Conservation (phyloP, 2,113 vertebrate genomes). For the Cavia porcellus region DNA sequence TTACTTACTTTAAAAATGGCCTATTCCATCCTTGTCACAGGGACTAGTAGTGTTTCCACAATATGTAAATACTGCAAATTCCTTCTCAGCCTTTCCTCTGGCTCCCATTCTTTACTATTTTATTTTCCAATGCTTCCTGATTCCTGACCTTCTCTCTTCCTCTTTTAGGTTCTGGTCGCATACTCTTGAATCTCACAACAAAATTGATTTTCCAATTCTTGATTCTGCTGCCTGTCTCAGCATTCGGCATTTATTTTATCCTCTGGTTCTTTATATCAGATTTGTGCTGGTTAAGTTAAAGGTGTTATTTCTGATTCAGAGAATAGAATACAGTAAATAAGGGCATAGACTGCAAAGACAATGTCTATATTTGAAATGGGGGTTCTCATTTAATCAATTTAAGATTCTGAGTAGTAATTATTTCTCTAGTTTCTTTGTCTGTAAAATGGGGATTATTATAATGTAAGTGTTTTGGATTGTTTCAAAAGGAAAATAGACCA, state of each 20-base stretch:
- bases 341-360: not conserved
- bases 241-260: not conserved
- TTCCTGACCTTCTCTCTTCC: not conserved
- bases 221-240: not conserved
- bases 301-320: not conserved
- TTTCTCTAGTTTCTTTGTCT: not conserved
- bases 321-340: not conserved
- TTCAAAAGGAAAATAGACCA: not conserved
- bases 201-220: slow-evolving; percentile 46
- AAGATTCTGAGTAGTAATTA: not conserved
- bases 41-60: not conserved
- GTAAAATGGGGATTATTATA: not conserved
- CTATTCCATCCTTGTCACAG: no score
- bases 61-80: no score
- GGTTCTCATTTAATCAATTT: not conserved
- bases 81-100: not conserved
- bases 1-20: not conserved
- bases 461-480: not conserved
- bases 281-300: not conserved
- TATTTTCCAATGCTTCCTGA: not conserved
- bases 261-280: not conserved
- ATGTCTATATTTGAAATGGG: not conserved
- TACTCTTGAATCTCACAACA: not conserved
- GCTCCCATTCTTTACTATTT: not conserved
- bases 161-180: slow-evolving; percentile 35